Conservation (phyloP, 2,888 invertebrate species). For the Nudaria mundana region DNA sequence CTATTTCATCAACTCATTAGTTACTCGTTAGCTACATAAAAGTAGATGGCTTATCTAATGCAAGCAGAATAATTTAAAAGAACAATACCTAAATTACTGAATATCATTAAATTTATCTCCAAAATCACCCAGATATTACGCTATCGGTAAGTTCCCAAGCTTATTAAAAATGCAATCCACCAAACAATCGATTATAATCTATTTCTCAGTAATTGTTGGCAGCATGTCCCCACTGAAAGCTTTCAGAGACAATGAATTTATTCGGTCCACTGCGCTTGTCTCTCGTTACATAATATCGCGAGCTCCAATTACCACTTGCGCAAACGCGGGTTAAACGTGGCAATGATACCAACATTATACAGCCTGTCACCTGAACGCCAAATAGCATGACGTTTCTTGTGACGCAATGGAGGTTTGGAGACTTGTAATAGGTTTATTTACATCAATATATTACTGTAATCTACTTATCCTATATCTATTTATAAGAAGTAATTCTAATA, state of each 20-base stretch:
- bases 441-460: too few species aligned
- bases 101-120: background rate
- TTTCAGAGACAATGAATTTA: constrained; percentile 35
- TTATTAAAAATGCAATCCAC: constrained; percentile 3
- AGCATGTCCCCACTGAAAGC: constrained; percentile 22
- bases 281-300: constrained; percentile 33
- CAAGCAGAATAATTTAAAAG: constrained; percentile 1
- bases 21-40: background rate
- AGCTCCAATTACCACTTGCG: constrained; percentile 56
- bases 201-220: constrained; percentile 29
- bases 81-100: background rate
- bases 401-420: constrained; percentile 22
- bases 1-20: constrained; percentile 4
- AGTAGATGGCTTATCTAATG: constrained; percentile 6
- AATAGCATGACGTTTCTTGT: constrained; percentile 24
- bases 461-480: too few species aligned
- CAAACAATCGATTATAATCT: constrained; percentile 18
- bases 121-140: background rate
- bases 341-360: constrained; percentile 11
- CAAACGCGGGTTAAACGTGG: constrained; percentile 35
- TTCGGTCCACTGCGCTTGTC: constrained; percentile 40
- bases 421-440: constrained; percentile 29
- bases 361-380: constrained; percentile 24
- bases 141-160: constrained; percentile 2
- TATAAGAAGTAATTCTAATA: too few species aligned